Evolutionary conservation across 2,797 vertebrate species (phyloP), one percentile per base, ranked within the genome.

Genomic region (Lophotriccus pileatus): DNA sequence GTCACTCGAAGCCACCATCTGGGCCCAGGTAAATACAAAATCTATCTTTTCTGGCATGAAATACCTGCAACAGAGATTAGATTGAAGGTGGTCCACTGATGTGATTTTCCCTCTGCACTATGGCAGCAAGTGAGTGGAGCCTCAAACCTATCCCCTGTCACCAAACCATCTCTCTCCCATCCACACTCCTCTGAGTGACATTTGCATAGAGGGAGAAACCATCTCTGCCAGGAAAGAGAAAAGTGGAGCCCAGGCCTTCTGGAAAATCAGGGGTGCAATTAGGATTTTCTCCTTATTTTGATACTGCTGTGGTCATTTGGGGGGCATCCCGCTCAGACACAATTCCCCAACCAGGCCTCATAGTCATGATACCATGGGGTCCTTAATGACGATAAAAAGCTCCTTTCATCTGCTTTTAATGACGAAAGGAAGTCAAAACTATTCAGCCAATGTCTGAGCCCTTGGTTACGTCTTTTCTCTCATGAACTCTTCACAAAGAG

Each of bases 321-420:
- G 24, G 19, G 14, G 5, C 10, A 2, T 30, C n/a, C 75, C 41
- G 47, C 11, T 32, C 44, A 77, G 72, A 25, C 1, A 1, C 1
- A 3, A 28, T 74, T 32, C 39, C 34, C 90, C 50, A 76, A 23
- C 9, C 21, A 62, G 20, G 7, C 34, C 41, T 92, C 49, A 49
- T 2, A 74, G 52, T n/a, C 46, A 30, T 69, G 22, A 49, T 63
- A 69, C 17, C 14, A 14, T 22, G 22, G 23, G 13, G 25, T 37
- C 3, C 32, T 49, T 79, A 79, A 79, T n/a, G 27, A 62, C 37
- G 39, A 66, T 32, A 30, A 83, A 77, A 43, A 66, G 17, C 15
- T 84, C 12, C 12, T 89, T 94, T 92, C 44, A 77, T 15, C 34
- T 85, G 23, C 11, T 92, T 95, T 70, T 56, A 82, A 27, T 20